These are phyloP conservation scores for Pteromalus puparum DNA, from an alignment of 1,140 invertebrate genomes.

Conservation along the genomic window DNA sequence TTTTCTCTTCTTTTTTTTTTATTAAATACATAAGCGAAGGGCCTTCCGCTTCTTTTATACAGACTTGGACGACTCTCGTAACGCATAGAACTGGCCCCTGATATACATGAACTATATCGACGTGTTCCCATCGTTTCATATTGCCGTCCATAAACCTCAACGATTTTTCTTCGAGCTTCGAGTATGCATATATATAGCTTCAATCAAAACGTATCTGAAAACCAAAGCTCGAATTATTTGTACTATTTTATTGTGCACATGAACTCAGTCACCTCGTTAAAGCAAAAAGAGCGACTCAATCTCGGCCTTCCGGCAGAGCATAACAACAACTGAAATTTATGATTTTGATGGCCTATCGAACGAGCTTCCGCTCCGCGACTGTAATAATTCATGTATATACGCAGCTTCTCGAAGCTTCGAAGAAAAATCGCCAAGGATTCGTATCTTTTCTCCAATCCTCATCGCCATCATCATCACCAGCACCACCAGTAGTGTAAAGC, in stretches of 20 bases:
- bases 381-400: neutral
- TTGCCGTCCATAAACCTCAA: neutral
- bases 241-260: neutral
- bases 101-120: conserved; percentile 33
- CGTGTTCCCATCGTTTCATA: conserved; percentile 26
- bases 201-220: neutral
- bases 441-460: neutral
- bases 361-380: neutral
- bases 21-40: conserved; percentile 39
- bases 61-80: conserved; percentile 23
- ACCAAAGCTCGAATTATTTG: neutral
- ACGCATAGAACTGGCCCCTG: conserved; percentile 44
- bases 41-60: conserved; percentile 21
- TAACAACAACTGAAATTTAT: neutral
- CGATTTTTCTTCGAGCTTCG: neutral
- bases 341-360: no score
- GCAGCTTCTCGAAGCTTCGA: neutral
- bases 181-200: neutral
- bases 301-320: neutral
- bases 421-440: neutral
- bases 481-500: neutral
- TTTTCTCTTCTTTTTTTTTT: neutral
- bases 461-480: no score
- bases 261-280: no score
- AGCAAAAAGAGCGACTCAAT: no score